A percentile compares a stretch with the other conserved stretches of the same genome.
These are phyloP conservation scores for Thamnophis elegans DNA, from an alignment of 2,797 vertebrate genomes.

Conservation along the genomic window DNA sequence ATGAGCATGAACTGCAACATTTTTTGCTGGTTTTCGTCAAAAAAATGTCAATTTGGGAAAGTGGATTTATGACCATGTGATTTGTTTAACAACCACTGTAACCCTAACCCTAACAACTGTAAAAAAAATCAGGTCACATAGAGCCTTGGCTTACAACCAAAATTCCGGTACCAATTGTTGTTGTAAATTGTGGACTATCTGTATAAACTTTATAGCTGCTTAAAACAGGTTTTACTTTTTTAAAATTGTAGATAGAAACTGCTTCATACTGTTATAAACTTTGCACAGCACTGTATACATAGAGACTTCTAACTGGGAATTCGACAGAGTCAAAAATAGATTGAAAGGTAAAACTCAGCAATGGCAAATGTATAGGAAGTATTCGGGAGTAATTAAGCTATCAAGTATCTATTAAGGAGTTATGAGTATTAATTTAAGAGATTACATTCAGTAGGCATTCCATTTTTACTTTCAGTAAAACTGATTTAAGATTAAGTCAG, in stretches of 20 bases:
- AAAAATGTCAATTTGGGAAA: neutral
- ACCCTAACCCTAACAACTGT: no score
- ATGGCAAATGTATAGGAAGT: slow-evolving; percentile 27
- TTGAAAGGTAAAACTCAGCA: neutral
- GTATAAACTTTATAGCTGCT: slow-evolving; percentile 44
- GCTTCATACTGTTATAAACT: slow-evolving; percentile 56
- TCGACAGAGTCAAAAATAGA: slow-evolving; percentile 24
- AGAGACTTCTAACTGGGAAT: slow-evolving; percentile 46
- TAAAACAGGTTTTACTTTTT: slow-evolving; percentile 49
- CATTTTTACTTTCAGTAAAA: slow-evolving; percentile 50
- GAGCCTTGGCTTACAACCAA: neutral
- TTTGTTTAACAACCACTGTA: neutral
- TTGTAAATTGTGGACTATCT: neutral
- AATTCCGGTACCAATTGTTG: neutral
- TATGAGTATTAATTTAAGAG: slow-evolving; percentile 52
- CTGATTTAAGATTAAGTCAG: neutral
- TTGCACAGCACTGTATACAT: slow-evolving; percentile 57
- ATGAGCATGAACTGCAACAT: neutral
- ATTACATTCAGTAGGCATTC: slow-evolving; percentile 41
- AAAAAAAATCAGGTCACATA: neutral
- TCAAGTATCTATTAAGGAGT: slow-evolving; percentile 38
- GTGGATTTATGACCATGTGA: neutral
- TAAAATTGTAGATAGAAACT: slow-evolving; percentile 57
- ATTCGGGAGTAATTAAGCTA: slow-evolving; percentile 42
- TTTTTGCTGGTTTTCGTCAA: neutral